These are phyloP conservation scores for Dryoscopus gambensis DNA, from an alignment of 2,113 vertebrate genomes.

Conservation along the genomic window DNA sequence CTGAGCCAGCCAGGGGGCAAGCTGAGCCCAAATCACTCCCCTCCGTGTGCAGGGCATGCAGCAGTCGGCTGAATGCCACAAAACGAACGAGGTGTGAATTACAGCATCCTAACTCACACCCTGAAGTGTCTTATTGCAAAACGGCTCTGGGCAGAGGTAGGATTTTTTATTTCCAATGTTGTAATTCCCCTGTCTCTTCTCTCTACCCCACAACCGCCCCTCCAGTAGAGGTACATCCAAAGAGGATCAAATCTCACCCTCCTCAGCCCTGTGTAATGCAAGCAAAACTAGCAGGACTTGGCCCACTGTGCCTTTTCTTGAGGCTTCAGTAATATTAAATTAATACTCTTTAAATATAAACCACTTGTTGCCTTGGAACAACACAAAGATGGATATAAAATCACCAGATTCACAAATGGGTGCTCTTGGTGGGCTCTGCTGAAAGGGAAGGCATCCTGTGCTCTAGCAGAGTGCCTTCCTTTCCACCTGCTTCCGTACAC, in stretches of 20 bases:
- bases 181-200: constrained; percentile 2
- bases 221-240: background rate
- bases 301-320: background rate
- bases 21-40: background rate
- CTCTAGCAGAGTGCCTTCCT: background rate
- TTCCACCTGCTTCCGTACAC: fast-evolving
- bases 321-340: background rate
- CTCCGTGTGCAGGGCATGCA: background rate
- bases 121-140: background rate
- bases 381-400: background rate
- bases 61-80: background rate
- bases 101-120: constrained; percentile 26
- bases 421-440: background rate
- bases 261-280: background rate
- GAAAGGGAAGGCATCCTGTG: background rate
- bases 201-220: background rate
- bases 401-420: fast-evolving
- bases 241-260: constrained; percentile 16
- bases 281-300: background rate
- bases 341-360: constrained; percentile 5
- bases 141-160: background rate
- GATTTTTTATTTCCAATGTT: background rate
- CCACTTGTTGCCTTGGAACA: background rate
- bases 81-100: constrained; percentile 24
- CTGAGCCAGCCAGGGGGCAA: background rate